These are phyloP conservation scores for Merodon equestris DNA, from an alignment of 2,888 invertebrate species.

Conservation along the genomic window DNA sequence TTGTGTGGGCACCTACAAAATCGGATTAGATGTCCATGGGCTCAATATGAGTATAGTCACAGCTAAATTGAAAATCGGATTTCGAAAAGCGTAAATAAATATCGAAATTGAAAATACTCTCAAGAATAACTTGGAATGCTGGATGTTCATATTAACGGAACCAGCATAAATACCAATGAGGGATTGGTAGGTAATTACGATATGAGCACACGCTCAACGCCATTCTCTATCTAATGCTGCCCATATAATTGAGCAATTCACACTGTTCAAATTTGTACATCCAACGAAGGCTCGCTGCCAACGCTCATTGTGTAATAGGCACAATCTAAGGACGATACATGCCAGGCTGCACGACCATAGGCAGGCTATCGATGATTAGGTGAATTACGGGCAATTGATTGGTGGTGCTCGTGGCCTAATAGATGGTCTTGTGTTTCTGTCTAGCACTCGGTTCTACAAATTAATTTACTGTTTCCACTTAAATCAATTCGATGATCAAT, in stretches of 20 bases:
- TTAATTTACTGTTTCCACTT: slow-evolving; percentile 58
- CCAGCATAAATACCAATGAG: slow-evolving; percentile 53
- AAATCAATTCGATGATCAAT: slow-evolving; percentile 50
- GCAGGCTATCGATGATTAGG: slow-evolving; percentile 57
- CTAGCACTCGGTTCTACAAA: slow-evolving; percentile 43
- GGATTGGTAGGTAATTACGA: slow-evolving; percentile 49
- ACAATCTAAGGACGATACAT: slow-evolving; percentile 54
- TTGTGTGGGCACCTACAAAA: slow-evolving; percentile 43
- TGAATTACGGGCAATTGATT: slow-evolving; percentile 65
- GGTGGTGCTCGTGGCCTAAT: slow-evolving; percentile 48
- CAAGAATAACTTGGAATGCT: background rate
- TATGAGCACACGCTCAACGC: slow-evolving; percentile 62
- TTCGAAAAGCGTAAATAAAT: slow-evolving; percentile 38
- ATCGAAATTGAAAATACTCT: slow-evolving; percentile 30
- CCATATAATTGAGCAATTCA: slow-evolving; percentile 64
- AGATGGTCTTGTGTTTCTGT: slow-evolving; percentile 29
- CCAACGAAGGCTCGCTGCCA: slow-evolving; percentile 30
- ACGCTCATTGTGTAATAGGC: slow-evolving; percentile 45
- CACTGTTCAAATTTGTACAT: slow-evolving; percentile 55
- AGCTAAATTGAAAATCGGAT: slow-evolving; percentile 55
- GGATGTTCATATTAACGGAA: slow-evolving; percentile 17
- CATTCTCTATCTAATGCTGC: slow-evolving; percentile 55
- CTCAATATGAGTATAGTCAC: no score
- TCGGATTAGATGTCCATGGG: slow-evolving; percentile 53
- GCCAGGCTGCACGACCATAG: slow-evolving; percentile 16